These are phyloP conservation scores for Polyommatus iphigenia DNA, from an alignment of 2,888 invertebrate genomes.

Conservation along the genomic window DNA sequence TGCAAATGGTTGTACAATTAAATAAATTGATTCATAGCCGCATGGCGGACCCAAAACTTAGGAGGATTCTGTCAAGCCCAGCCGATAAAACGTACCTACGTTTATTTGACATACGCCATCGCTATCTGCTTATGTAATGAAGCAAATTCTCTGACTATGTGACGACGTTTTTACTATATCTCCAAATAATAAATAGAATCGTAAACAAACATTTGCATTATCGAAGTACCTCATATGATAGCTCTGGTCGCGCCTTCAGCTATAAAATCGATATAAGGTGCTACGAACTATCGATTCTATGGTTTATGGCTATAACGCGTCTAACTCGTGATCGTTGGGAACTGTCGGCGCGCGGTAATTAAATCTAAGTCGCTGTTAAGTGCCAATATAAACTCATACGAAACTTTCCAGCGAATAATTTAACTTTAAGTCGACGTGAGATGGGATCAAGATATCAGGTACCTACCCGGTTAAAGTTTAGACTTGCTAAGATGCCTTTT, in stretches of 20 bases:
- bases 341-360: conserved; percentile 20
- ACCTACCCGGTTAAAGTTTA: neutral
- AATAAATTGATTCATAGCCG: too few relatives aligned
- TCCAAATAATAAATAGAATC: neutral
- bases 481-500: too few relatives aligned
- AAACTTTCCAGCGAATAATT: conserved; percentile 5
- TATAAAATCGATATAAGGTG: conserved; percentile 16
- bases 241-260: conserved; percentile 5
- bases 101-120: too few relatives aligned
- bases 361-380: conserved; percentile 20
- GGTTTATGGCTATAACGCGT: conserved; percentile 20
- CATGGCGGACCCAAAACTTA: too few relatives aligned
- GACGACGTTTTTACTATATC: neutral
- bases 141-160: neutral
- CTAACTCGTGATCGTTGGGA: conserved; percentile 20
- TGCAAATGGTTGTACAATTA: too few relatives aligned
- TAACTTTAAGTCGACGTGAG: neutral
- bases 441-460: neutral
- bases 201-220: neutral
- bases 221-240: neutral
- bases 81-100: too few relatives aligned
- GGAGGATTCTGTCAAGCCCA: too few relatives aligned
- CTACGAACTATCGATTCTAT: conserved; percentile 17
- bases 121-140: too few relatives aligned
- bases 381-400: conserved; percentile 12